phyloP scores from a whole-genome alignment of 2,888 invertebrate species.

The Acrobasis suavella region DNA sequence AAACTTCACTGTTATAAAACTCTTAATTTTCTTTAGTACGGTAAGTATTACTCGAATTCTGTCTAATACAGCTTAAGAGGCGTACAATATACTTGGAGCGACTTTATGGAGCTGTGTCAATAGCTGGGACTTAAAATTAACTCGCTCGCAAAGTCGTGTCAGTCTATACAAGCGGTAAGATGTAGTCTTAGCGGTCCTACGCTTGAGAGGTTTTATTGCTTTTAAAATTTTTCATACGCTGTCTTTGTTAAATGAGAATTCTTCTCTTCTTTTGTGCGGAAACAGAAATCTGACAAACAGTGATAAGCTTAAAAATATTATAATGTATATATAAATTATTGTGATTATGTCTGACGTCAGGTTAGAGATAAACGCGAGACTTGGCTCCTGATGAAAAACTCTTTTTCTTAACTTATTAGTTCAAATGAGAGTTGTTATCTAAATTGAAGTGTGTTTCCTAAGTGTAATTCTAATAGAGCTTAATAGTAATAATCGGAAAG shows the following conservation, averaged over 20 bases:
- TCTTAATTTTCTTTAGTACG: neutral
- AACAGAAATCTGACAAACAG: no score
- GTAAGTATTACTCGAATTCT: constrained; percentile 18
- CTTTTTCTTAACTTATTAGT: no score
- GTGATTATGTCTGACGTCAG: no score
- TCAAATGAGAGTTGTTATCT: no score
- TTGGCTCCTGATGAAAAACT: no score
- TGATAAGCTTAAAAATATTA: no score
- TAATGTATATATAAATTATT: no score
- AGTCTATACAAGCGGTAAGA: constrained; percentile 20
- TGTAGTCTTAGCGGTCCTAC: neutral
- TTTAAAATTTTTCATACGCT: neutral
- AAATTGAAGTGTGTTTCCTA: no score
- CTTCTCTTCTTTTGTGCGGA: neutral
- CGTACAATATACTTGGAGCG: constrained; percentile 21
- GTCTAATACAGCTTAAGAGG: constrained; percentile 21
- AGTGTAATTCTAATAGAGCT: no score
- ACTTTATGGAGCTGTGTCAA: constrained; percentile 19
- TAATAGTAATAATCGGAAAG: no score
- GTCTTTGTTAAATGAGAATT: neutral
- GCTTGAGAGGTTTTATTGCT: constrained; percentile 4
- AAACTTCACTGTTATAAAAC: neutral
- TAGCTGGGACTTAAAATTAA: constrained; percentile 21
- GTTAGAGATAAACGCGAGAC: no score
- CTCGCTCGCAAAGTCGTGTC: constrained; percentile 20